Evolutionary conservation across 2,888 invertebrate genomes (phyloP).

Genomic region (Frankliniella fusca): DNA sequence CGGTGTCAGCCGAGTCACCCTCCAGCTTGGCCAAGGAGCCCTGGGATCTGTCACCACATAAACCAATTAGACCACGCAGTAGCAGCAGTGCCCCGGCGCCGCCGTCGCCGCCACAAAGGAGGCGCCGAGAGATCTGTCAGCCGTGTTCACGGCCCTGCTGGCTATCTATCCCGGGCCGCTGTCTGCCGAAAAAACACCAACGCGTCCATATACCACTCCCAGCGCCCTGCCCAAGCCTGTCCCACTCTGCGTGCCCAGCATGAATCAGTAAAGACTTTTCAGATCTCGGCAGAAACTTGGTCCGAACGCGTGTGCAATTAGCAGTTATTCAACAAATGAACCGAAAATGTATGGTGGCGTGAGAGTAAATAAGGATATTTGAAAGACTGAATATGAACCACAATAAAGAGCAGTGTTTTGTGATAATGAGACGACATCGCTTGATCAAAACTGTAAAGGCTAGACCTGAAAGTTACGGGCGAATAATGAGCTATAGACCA

Average conservation of each 20-base stretch:
- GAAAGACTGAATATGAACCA: too few relatives aligned
- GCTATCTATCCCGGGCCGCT: conserved; percentile 10
- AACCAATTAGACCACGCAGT: conserved; percentile 29
- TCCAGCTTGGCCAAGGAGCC: conserved; percentile 89
- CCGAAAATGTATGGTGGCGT: too few relatives aligned
- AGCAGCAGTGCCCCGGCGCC: conserved; percentile 27
- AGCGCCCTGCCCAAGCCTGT: not conserved
- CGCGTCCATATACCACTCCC: conserved; percentile 8
- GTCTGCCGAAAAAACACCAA: conserved; percentile 16
- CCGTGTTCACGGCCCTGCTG: conserved; percentile 16
- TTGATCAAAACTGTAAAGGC: too few relatives aligned
- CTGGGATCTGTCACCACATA: conserved; percentile 63
- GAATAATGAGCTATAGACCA: not conserved
- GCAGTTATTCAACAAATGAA: too few relatives aligned
- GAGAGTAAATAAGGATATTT: too few relatives aligned
- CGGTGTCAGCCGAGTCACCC: conserved; percentile 90
- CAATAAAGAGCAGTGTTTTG: not conserved
- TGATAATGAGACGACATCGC: not conserved
- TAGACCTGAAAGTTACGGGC: too few relatives aligned
- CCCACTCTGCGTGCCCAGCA: too few relatives aligned
- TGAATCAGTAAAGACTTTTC: too few relatives aligned
- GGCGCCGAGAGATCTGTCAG: conserved; percentile 25
- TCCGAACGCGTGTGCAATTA: too few relatives aligned
- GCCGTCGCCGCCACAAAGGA: conserved; percentile 21
- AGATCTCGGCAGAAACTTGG: too few relatives aligned